These are phyloP conservation scores for Halocynthia aurantium DNA, from an alignment of 23 tunicate species.

Conservation along the genomic window DNA sequence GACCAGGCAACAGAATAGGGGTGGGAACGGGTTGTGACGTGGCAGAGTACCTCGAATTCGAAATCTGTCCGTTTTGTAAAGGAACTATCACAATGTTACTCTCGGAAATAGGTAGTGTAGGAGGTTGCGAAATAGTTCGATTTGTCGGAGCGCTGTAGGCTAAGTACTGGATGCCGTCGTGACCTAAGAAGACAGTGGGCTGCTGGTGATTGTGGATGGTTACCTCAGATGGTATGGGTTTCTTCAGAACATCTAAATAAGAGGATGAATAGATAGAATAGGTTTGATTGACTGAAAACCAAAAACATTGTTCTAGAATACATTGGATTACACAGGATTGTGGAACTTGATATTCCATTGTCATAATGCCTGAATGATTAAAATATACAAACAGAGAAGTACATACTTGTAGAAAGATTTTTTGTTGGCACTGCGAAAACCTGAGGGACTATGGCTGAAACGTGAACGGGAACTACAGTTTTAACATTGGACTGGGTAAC, in stretches of 20 bases:
- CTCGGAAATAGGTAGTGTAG: background rate
- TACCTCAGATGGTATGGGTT: background rate
- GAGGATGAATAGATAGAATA: too few species aligned
- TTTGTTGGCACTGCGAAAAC: background rate
- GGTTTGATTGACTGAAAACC: too few species aligned
- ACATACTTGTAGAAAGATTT: background rate
- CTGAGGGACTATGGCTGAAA: too few species aligned
- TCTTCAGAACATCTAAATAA: background rate
- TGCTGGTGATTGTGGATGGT: background rate
- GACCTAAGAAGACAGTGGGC: background rate
- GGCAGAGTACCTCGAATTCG: background rate
- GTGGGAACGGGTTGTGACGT: too few species aligned
- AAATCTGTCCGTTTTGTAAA: conserved; percentile 22
- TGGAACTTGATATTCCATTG: too few species aligned
- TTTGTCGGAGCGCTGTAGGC: conserved; percentile 1
- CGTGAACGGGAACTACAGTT: background rate
- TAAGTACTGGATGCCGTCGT: background rate
- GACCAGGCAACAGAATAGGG: too few species aligned
- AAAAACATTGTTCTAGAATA: too few species aligned
- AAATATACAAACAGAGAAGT: background rate
- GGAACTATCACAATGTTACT: conserved; percentile 21
- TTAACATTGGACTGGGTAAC: background rate
- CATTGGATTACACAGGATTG: too few species aligned
- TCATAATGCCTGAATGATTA: background rate
- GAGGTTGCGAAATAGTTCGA: background rate